Evolutionary conservation across 2,888 invertebrate species (phyloP).

Genomic region (Campaea margaritaria): DNA sequence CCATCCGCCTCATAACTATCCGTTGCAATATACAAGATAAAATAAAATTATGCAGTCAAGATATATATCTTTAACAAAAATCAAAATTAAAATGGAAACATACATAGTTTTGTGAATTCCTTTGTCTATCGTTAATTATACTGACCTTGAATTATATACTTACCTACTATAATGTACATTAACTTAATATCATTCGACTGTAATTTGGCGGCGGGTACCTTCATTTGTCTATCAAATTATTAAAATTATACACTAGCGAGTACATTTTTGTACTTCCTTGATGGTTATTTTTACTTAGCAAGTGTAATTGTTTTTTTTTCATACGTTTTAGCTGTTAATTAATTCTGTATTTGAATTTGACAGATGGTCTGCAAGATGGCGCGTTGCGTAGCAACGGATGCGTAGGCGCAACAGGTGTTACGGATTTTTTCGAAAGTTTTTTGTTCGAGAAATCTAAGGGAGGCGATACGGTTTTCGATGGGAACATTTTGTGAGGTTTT

Average conservation of each 20-base stretch:
- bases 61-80: background rate
- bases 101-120: conserved; percentile 22
- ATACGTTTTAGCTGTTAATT: conserved; percentile 25
- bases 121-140: conserved; percentile 30
- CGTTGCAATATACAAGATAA: too few relatives aligned
- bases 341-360: conserved; percentile 72
- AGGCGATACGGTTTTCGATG: conserved; percentile 73
- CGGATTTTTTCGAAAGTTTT: conserved; percentile 56
- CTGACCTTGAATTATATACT: conserved; percentile 32
- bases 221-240: conserved; percentile 34
- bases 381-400: conserved; percentile 70
- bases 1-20: too few relatives aligned
- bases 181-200: conserved; percentile 17
- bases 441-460: conserved; percentile 54
- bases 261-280: conserved; percentile 29
- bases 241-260: conserved; percentile 34
- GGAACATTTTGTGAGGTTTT: conserved; percentile 50
- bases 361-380: conserved; percentile 77
- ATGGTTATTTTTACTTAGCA: conserved; percentile 23
- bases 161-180: conserved; percentile 22
- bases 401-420: conserved; percentile 80
- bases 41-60: background rate
- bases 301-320: conserved; percentile 26
- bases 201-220: conserved; percentile 27
- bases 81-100: conserved; percentile 3